These are phyloP conservation scores for Epizoanthus scotinus DNA, from an alignment of 92 coral and sea anemone species.

Conservation along the genomic window DNA sequence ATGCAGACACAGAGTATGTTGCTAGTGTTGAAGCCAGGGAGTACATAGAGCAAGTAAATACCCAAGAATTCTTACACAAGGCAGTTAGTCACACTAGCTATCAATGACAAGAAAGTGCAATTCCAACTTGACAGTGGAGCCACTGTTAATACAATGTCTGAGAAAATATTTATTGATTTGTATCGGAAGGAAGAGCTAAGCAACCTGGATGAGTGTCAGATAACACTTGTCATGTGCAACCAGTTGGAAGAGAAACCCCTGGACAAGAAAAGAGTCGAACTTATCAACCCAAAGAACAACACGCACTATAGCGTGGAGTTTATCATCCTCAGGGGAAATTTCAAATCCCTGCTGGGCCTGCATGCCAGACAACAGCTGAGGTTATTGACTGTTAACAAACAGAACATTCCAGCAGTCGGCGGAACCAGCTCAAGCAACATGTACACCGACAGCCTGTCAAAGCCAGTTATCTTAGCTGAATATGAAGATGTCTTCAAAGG, in stretches of 20 bases:
- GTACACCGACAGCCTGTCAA: slow-evolving; percentile 6
- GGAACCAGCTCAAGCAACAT: background rate
- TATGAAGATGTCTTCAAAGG: slow-evolving; percentile 39
- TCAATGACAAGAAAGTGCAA: slow-evolving; percentile 32
- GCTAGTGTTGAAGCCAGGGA: slow-evolving; percentile 43
- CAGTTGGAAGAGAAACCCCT: slow-evolving; percentile 53
- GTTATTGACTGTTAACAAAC: slow-evolving; percentile 35
- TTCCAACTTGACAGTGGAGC: slow-evolving; percentile 58
- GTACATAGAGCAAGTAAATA: slow-evolving; percentile 37
- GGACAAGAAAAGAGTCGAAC: slow-evolving; percentile 54
- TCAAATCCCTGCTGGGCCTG: slow-evolving; percentile 48
- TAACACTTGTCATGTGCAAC: slow-evolving; percentile 50
- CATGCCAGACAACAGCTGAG: slow-evolving; percentile 55
- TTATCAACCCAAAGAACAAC: slow-evolving; percentile 51
- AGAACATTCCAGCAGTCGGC: slow-evolving; percentile 48
- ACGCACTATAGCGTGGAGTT: slow-evolving; percentile 56
- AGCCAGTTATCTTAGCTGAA: slow-evolving; percentile 21
- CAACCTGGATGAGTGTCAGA: slow-evolving; percentile 27
- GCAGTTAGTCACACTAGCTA: slow-evolving; percentile 28
- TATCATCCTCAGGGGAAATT: slow-evolving; percentile 39
- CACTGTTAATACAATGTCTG: slow-evolving; percentile 43
- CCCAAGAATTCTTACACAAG: slow-evolving; percentile 19
- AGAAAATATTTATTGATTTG: slow-evolving; percentile 1
- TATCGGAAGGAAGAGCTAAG: slow-evolving; percentile 47
- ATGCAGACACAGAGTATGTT: slow-evolving; percentile 32